Evolutionary conservation across 2,113 vertebrate species (phyloP).

Genomic region (Dasypus novemcinctus): DNA sequence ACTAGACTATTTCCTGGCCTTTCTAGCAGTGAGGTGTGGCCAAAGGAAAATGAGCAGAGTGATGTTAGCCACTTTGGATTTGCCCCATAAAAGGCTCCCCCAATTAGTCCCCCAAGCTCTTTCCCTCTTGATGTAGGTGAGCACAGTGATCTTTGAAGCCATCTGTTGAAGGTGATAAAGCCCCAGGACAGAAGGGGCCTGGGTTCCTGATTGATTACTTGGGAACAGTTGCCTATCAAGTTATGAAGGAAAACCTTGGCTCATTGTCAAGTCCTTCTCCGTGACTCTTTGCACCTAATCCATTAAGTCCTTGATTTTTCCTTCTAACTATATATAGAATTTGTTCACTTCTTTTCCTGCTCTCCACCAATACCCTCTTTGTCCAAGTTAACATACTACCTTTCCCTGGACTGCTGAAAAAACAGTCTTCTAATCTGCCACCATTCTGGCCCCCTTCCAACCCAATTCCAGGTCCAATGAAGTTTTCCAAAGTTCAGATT

Average conservation of each 20-base stretch:
- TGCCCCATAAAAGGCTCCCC: background rate
- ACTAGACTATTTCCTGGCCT: background rate
- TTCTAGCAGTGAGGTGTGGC: background rate
- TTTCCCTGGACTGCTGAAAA: background rate
- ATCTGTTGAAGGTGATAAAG: background rate
- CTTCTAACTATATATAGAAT: background rate
- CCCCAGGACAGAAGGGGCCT: background rate
- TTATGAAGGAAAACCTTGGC: background rate
- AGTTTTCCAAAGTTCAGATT: background rate
- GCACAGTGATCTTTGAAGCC: background rate
- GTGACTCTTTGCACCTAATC: background rate
- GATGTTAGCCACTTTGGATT: background rate
- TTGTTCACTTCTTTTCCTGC: background rate
- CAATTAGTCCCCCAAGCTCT: background rate
- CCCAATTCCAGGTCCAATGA: background rate
- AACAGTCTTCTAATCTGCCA: background rate
- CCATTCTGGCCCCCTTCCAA: background rate
- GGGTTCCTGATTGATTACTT: background rate
- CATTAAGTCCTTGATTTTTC: background rate
- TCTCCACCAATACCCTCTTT: background rate
- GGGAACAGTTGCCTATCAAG: background rate
- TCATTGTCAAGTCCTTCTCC: background rate
- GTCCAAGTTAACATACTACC: background rate
- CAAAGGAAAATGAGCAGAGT: background rate
- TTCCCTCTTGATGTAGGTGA: background rate